phyloP scores from a whole-genome alignment of 53 echinoderm and acorn worm genomes.

The Echinometra lucunter region DNA sequence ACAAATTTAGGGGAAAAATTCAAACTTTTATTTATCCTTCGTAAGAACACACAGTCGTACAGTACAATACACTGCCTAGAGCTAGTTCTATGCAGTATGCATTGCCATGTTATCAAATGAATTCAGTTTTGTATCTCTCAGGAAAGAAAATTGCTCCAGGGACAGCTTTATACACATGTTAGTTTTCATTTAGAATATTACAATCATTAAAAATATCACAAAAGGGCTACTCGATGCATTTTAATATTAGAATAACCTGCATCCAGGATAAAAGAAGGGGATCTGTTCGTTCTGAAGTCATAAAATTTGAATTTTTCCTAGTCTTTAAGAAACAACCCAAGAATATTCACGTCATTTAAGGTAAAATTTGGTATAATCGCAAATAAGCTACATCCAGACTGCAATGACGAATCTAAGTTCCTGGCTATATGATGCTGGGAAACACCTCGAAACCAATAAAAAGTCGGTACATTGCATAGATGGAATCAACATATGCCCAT shows the following conservation, averaged over 20 bases:
- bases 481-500: conserved; percentile 25
- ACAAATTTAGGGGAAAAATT: conserved; percentile 48
- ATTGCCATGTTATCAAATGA: conserved; percentile 22
- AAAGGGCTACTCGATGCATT: conserved; percentile 28
- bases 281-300: background rate
- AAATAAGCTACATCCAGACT: background rate
- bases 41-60: conserved; percentile 61
- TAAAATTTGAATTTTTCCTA: conserved; percentile 61
- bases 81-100: conserved; percentile 46
- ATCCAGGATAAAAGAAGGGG: background rate
- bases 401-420: background rate
- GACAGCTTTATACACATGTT: conserved; percentile 41
- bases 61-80: conserved; percentile 63
- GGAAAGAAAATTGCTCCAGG: conserved; percentile 6
- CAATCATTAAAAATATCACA: conserved; percentile 50
- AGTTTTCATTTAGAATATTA: conserved; percentile 43
- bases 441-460: background rate
- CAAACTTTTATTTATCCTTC: conserved; percentile 69
- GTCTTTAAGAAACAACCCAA: conserved; percentile 27
- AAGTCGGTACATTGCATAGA: conserved; percentile 42
- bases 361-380: background rate
- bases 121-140: background rate
- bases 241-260: background rate
- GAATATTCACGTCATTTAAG: background rate
- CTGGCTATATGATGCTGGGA: background rate